Conservation (phyloP, 2,797 vertebrate species). For the Lacerta bilineata region DNA sequence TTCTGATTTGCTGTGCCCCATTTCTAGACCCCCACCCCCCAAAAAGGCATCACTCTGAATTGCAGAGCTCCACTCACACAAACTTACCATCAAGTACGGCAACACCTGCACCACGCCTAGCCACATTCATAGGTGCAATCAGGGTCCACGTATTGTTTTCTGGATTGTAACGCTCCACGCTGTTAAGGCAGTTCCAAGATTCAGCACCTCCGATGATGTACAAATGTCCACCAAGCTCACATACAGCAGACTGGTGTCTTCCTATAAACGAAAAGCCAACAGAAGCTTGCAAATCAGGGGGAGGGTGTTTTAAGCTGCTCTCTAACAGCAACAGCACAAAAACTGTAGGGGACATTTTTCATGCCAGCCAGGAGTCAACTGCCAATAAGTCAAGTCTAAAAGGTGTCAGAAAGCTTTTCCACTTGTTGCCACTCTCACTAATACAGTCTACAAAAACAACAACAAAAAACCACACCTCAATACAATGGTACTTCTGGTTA, state of each 20-base stretch:
- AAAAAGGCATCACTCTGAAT: neutral
- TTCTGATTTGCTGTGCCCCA: neutral
- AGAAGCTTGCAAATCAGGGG: neutral
- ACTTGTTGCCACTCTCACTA: neutral
- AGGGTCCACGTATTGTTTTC: conserved; percentile 97
- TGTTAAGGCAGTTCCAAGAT: conserved; percentile 98
- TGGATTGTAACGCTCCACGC: conserved; percentile 94
- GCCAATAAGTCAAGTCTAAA: neutral
- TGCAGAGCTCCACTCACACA: neutral
- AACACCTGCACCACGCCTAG: conserved; percentile 92
- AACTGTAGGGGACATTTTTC: neutral
- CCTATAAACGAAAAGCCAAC: conserved; percentile 77
- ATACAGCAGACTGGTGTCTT: conserved; percentile 96
- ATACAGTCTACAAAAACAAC: neutral
- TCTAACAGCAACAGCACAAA: neutral
- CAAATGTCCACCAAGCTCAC: conserved; percentile 91
- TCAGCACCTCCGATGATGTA: conserved; percentile 96
- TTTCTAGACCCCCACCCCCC: too few species aligned
- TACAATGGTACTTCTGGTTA: too few species aligned
- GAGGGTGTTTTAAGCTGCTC: neutral
- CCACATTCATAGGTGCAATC: conserved; percentile 95
- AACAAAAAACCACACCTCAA: too few species aligned
- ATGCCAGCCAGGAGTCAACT: neutral
- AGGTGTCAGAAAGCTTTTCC: neutral
- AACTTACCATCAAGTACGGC: conserved; percentile 88